Evolutionary conservation across 2,113 vertebrate species (phyloP).

Genomic region (Elephas maximus): DNA sequence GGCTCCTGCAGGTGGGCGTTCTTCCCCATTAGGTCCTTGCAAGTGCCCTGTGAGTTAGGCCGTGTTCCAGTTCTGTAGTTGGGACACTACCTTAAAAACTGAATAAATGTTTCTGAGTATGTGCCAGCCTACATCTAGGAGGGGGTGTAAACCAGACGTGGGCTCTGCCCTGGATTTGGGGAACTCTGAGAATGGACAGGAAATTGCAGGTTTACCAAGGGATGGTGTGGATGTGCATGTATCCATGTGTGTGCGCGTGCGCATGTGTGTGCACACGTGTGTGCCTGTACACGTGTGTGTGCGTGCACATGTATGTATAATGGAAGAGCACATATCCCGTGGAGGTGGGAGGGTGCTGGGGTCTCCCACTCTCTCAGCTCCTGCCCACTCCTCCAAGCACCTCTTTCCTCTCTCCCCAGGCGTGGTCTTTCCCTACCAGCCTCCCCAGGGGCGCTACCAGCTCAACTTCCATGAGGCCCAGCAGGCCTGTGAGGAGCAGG

Average conservation of each 20-base stretch:
- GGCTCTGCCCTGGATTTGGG: background rate
- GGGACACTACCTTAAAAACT: background rate
- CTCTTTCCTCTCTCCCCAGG: conserved; percentile 84
- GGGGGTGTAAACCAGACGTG: background rate
- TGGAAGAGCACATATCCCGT: background rate
- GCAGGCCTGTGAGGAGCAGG: conserved; percentile 92
- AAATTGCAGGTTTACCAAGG: background rate
- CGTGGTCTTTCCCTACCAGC: conserved; percentile 96
- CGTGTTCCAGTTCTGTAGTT: rapidly evolving
- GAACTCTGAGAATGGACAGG: background rate
- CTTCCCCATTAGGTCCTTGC: background rate
- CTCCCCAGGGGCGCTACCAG: conserved; percentile 92
- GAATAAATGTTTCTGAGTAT: background rate
- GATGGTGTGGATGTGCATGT: background rate
- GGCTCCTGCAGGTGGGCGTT: background rate
- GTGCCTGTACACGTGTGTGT: background rate
- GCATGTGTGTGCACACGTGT: background rate
- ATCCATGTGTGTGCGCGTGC: background rate
- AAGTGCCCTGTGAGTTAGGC: background rate
- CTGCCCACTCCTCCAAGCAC: background rate
- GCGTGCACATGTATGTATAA: too few relatives aligned
- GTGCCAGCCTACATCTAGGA: background rate
- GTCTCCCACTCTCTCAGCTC: background rate
- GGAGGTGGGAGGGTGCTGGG: background rate
- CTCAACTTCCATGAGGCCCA: conserved; percentile 93